phyloP scores from a whole-genome alignment of 2,888 invertebrate species.

The Falcaria lacertinaria region DNA sequence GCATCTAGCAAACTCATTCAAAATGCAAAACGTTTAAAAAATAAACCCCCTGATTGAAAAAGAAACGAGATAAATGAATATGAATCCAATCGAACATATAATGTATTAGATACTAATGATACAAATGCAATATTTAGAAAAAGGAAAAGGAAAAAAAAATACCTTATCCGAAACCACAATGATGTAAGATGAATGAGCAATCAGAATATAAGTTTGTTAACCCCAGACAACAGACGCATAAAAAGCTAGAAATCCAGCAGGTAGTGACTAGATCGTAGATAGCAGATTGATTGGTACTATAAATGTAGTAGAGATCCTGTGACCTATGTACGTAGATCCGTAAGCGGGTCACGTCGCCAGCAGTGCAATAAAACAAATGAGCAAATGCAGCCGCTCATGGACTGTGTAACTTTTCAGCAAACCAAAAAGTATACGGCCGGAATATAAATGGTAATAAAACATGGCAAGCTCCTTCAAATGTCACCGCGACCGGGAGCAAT shows the following conservation, averaged over 20 bases:
- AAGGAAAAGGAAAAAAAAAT: constrained; percentile 53
- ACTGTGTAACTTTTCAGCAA: constrained; percentile 42
- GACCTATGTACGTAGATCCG: constrained; percentile 52
- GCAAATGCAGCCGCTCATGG: constrained; percentile 43
- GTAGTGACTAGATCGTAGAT: constrained; percentile 69
- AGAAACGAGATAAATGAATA: constrained; percentile 30
- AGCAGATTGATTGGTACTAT: constrained; percentile 74
- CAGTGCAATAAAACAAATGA: constrained; percentile 57
- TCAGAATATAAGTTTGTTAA: constrained; percentile 71
- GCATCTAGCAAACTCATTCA: constrained; percentile 26
- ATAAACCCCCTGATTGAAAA: constrained; percentile 15
- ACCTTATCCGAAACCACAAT: constrained; percentile 61
- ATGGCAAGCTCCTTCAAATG: constrained; percentile 23
- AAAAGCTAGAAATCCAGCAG: constrained; percentile 72
- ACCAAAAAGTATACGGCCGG: constrained; percentile 24
- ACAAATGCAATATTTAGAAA: constrained; percentile 36
- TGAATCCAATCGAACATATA: constrained; percentile 33
- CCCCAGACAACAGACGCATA: constrained; percentile 72
- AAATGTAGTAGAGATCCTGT: constrained; percentile 64
- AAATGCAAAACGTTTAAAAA: constrained; percentile 27
- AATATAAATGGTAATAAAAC: constrained; percentile 44
- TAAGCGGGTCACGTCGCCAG: constrained; percentile 59
- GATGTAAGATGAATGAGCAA: constrained; percentile 77
- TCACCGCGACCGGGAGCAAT: not conserved
- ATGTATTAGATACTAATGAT: constrained; percentile 45